Evolutionary conservation across 2,888 invertebrate species (phyloP).

Genomic region (Thysanoteuthis rhombus): DNA sequence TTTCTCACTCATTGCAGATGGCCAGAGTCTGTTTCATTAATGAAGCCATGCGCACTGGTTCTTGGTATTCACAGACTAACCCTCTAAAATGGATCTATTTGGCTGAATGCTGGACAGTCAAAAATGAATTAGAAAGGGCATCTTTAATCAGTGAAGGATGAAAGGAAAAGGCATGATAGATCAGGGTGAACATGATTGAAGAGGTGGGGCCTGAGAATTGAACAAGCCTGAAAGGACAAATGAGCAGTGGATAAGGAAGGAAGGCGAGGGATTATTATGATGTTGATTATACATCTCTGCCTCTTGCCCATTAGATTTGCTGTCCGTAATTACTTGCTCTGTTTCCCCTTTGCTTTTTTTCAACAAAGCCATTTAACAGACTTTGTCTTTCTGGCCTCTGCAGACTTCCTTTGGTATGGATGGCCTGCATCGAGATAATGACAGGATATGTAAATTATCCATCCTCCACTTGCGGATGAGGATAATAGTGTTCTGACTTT

Average conservation of each 20-base stretch:
- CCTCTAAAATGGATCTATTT: not conserved
- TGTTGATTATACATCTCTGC: not conserved
- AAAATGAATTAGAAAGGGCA: not conserved
- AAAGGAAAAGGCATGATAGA: not conserved
- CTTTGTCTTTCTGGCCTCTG: not conserved
- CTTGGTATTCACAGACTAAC: not conserved
- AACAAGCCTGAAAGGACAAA: not conserved
- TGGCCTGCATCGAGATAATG: not conserved
- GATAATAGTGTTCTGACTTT: not conserved
- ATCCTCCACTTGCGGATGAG: not conserved
- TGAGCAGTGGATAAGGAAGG: not conserved
- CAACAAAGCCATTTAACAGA: not conserved
- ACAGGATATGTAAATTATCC: constrained; percentile 12
- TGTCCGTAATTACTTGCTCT: not conserved
- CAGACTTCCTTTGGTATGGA: not conserved
- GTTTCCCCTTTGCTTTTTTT: not conserved
- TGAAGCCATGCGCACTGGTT: not conserved
- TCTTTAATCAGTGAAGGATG: not conserved
- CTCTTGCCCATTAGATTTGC: not conserved
- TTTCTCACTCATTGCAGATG: not conserved
- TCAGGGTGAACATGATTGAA: not conserved
- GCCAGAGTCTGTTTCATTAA: not conserved
- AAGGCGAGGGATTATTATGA: not conserved
- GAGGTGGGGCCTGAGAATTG: not conserved
- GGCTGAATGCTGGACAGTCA: not conserved